These are phyloP conservation scores for Glareola pratincola DNA, from an alignment of 2,113 vertebrate genomes.

Conservation along the genomic window DNA sequence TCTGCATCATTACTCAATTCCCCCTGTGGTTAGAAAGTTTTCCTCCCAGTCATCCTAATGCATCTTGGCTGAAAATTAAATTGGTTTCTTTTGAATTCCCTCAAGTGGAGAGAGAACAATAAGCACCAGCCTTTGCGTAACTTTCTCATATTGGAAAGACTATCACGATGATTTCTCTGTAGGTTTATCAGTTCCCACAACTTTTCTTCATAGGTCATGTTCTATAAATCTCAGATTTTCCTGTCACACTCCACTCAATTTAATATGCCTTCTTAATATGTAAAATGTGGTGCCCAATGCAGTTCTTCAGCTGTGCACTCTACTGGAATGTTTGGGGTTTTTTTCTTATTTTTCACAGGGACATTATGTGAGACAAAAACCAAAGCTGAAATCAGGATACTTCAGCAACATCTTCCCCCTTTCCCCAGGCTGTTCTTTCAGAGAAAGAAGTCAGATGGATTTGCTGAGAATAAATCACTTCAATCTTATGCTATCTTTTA, in stretches of 20 bases:
- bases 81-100: constrained; percentile 65
- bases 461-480: not conserved
- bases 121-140: constrained; percentile 41
- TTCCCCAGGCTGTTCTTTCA: not conserved
- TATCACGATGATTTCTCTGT: constrained; percentile 24
- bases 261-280: not conserved
- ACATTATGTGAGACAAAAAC: not conserved
- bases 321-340: not conserved
- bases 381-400: not conserved
- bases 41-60: constrained; percentile 51
- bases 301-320: not conserved
- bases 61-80: constrained; percentile 65
- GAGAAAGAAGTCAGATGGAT: not conserved
- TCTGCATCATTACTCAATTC: constrained; percentile 48
- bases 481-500: not conserved
- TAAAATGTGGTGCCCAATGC: not conserved
- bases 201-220: constrained; percentile 15
- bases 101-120: constrained; percentile 51
- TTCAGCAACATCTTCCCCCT: not conserved
- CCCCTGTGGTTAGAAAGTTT: constrained; percentile 41
- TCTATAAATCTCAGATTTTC: not conserved
- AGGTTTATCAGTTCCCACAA: constrained; percentile 49
- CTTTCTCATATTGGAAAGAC: constrained; percentile 18
- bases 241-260: constrained; percentile 1
- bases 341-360: not conserved